Conservation (phyloP, 2,888 invertebrate species). For the Hesperia comma region DNA sequence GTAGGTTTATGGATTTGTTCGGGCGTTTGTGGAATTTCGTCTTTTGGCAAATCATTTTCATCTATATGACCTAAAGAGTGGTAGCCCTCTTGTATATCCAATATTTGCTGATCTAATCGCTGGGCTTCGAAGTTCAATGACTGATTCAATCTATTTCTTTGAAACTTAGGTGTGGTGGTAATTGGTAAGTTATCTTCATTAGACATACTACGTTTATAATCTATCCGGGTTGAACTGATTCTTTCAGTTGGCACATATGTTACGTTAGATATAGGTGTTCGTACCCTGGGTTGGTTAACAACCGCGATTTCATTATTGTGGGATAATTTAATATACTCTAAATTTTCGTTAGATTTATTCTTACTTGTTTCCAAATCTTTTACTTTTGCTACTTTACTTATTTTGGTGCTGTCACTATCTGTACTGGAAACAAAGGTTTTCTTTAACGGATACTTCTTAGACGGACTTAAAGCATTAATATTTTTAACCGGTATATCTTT, state of each 20-base stretch:
- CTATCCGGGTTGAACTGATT: constrained; percentile 58
- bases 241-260: constrained; percentile 73
- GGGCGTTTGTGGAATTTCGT: constrained; percentile 51
- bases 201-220: constrained; percentile 71
- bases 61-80: constrained; percentile 78
- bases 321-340: constrained; percentile 75
- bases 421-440: constrained; percentile 73
- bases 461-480: constrained; percentile 74
- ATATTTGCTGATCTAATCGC: constrained; percentile 76
- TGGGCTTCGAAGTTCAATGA: constrained; percentile 79
- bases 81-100: constrained; percentile 78
- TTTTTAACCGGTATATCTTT: constrained; percentile 77
- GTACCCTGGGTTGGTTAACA: constrained; percentile 77
- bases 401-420: constrained; percentile 69
- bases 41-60: constrained; percentile 61
- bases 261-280: constrained; percentile 77
- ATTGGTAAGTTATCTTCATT: constrained; percentile 67
- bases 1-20: constrained; percentile 70
- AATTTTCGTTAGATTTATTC: constrained; percentile 72
- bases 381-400: constrained; percentile 76
- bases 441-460: constrained; percentile 77
- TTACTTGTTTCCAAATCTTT: constrained; percentile 78
- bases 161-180: constrained; percentile 72
- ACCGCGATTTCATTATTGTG: constrained; percentile 78
- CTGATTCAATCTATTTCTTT: constrained; percentile 78